Evolutionary conservation across 2,888 invertebrate genomes (phyloP), one percentile per base, ranked within the genome.

Genomic region (Pseudococcus longispinus): DNA sequence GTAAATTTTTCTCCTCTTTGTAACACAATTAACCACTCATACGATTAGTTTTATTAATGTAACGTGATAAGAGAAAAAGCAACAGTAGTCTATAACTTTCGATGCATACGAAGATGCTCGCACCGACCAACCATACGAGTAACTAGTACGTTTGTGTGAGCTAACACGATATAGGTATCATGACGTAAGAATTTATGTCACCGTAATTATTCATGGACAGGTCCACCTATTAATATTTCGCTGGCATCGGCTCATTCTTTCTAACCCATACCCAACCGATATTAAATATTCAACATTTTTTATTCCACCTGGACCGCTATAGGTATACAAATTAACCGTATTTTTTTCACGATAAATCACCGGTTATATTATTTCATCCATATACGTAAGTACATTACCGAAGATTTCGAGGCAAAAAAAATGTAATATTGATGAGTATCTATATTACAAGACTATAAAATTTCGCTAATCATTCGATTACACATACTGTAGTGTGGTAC

Each of bases 161-260:
- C 77, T 42, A 80, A 80, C n/a, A 20, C 32, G 32, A 32, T 32
- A 74, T 18, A 5, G 20, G 5, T 23, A 77, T 18, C 37, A 80
- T 42, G 77, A 80, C 42, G 77, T 42, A 80, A 80, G 37, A 37
- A 80, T 80, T 80, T 80, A 80, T 80, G 42, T 80, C 77, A 42
- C 77, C 42, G 77, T 42, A 80, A 80, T 80, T 80, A 80, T 80
- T 80, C 77, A 80, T 80, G 77, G 77, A 80, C 77, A 80, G 42
- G 77, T 42, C 42, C 20, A 80, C 77, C 77, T 80, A 80, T 80
- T 42, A 80, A 42, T 80, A 80, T 42, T 80, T 80, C 70, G 70
- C 13, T 70, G 18, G 70, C 26, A 70, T 29, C 29, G 15, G 6
- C 29, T 70, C 26, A 65, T 65, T 26, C 70, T n/a, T n/a, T 29